These are phyloP conservation scores for Microcebus ravelobensis DNA, from an alignment of 2,113 vertebrate species.

Conservation along the genomic window DNA sequence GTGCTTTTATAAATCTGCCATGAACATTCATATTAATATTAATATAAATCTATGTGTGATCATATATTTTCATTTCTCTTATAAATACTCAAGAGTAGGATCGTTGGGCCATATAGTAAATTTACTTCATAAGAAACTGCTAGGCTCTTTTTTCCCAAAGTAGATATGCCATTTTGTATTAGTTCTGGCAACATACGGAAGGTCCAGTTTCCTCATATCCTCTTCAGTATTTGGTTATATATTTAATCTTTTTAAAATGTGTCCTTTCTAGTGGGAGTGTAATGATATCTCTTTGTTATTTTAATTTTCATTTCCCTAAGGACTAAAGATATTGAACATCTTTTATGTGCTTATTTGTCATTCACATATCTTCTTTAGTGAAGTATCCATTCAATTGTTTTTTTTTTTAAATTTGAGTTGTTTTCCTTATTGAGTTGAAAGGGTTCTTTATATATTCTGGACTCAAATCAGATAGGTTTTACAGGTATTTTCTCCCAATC, in stretches of 20 bases:
- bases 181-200: not conserved
- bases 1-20: not conserved
- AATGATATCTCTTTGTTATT: not conserved
- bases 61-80: constrained; percentile 9
- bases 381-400: not conserved
- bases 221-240: not conserved
- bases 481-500: not conserved
- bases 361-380: not conserved
- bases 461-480: not conserved
- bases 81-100: not conserved
- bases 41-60: not conserved
- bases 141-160: not conserved
- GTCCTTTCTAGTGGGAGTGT: not conserved
- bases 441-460: not conserved
- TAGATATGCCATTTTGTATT: not conserved
- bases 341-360: not conserved
- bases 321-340: not conserved
- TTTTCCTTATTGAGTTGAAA: not conserved
- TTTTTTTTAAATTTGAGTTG: not conserved
- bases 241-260: not conserved
- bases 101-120: not conserved
- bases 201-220: not conserved
- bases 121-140: not conserved
- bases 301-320: constrained; percentile 24
- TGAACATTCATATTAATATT: not conserved